Evolutionary conservation across 2,113 vertebrate species (phyloP), one percentile per base, ranked within the genome.

Genomic region (Climacteris rufus): DNA sequence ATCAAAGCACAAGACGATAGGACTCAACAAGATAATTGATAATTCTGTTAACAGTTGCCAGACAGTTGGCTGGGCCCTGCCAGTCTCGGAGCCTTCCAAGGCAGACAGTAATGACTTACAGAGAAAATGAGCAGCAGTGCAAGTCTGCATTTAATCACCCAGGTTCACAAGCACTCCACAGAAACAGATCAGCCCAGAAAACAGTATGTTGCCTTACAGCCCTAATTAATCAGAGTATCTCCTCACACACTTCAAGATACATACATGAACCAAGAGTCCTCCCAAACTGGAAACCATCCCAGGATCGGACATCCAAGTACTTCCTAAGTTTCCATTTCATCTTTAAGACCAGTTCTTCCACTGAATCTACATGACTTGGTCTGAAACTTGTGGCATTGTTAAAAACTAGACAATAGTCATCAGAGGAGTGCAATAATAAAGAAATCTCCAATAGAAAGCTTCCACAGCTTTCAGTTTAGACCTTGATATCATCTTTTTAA

Each of bases 401-500:
- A 79, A 96, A 86, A 91, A 64, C 59, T 64, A 94, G 76, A 47
- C 66, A 86, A 37, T 20, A 94, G 75, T 88, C 70, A 97, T 96
- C 96, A 95, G 70, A 93, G 47, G 63, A 82, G 57, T 44, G 77
- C 9, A 52, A 37, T 40, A 95, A 90, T 56, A 39, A 69, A 96
- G 80, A 95, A 93, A 84, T 89, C 11, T 57, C 90, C 79, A 94
- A 83, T 37, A 93, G 60, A 70, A 91, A 96, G 35, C 89, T 91
- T 97, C 93, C 59, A 96, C 76, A 92, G 91, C 44, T 90, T 89
- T 90, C 87, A 95, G 66, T 95, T 91, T 44, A 93, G 69, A 94
- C 79, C 90, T 86, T 85, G 85, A 96, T 97, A 97, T 75, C 93
- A 92, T 97, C 96, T 96, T 83, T 96, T 89, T 98, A 97, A 98